Conservation (phyloP, 2,888 invertebrate genomes). For the Callosobruchus maculatus region DNA sequence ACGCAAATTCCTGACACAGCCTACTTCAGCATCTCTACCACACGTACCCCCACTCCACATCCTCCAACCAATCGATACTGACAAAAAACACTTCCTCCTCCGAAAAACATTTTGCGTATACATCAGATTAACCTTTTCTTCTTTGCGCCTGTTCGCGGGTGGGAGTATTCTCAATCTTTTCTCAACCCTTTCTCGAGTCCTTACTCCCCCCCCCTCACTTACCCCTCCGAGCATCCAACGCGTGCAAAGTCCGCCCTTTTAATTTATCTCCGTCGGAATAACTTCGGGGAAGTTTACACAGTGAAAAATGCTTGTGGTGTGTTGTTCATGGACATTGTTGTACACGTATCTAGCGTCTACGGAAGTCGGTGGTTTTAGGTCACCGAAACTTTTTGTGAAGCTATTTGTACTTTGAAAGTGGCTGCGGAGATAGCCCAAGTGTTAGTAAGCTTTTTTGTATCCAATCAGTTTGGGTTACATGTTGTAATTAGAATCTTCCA, state of each 20-base stretch:
- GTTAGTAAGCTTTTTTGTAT: no score
- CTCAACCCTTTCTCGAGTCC: conserved; percentile 29
- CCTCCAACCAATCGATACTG: background rate
- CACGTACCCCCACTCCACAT: background rate
- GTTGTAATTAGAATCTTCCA: no score
- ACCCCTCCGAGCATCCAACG: background rate
- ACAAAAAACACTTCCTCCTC: conserved; percentile 9
- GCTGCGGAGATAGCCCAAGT: no score
- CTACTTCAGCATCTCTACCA: background rate
- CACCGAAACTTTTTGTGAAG: no score
- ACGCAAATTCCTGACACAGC: background rate
- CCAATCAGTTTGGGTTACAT: no score
- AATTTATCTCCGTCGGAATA: conserved; percentile 15
- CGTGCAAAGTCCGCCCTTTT: conserved; percentile 8
- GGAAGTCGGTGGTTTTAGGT: no score
- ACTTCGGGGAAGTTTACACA: conserved; percentile 1
- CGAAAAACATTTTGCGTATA: conserved; percentile 11
- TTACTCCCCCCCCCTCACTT: conserved; percentile 13
- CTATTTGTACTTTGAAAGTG: no score
- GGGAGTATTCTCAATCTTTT: conserved; percentile 32
- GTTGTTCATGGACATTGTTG: background rate
- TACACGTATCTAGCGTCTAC: background rate
- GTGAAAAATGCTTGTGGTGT: background rate
- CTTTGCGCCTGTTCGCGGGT: conserved; percentile 25
- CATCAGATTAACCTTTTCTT: conserved; percentile 27